Conservation (phyloP, 2,113 vertebrate genomes). For the Strix aluco region DNA sequence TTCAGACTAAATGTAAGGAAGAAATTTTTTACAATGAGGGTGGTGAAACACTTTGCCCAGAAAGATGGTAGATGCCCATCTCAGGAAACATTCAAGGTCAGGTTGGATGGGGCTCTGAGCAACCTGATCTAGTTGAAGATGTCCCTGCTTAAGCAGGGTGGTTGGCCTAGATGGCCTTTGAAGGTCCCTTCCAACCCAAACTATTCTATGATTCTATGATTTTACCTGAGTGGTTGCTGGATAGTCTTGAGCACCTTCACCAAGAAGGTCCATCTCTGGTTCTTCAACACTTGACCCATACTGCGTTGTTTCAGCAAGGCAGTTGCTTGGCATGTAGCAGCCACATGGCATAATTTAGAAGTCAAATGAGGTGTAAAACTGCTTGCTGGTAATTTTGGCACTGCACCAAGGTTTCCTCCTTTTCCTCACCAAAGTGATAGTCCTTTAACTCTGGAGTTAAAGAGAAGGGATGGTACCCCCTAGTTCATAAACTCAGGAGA, state of each 20-base stretch:
- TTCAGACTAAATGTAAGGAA: background rate
- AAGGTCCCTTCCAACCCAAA: background rate
- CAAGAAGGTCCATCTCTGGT: fast-evolving
- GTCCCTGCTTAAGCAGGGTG: fast-evolving
- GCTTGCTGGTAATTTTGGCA: background rate
- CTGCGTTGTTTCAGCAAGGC: background rate
- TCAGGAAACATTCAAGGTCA: background rate
- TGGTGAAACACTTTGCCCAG: background rate
- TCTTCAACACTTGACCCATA: background rate
- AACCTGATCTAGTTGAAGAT: background rate
- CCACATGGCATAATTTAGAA: background rate
- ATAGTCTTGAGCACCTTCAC: background rate
- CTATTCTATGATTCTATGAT: fast-evolving
- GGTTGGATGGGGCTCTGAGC: background rate
- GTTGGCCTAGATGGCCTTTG: background rate
- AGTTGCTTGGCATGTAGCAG: background rate
- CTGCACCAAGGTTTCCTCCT: background rate
- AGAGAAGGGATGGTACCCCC: background rate
- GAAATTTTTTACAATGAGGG: background rate
- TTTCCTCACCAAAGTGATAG: background rate
- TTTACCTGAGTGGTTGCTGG: background rate
- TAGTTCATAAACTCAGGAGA: background rate
- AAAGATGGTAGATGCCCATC: background rate
- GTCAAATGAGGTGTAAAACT: background rate
- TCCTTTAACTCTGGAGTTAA: background rate